Conservation (phyloP, 2,888 invertebrate species). For the Phortica magna region DNA sequence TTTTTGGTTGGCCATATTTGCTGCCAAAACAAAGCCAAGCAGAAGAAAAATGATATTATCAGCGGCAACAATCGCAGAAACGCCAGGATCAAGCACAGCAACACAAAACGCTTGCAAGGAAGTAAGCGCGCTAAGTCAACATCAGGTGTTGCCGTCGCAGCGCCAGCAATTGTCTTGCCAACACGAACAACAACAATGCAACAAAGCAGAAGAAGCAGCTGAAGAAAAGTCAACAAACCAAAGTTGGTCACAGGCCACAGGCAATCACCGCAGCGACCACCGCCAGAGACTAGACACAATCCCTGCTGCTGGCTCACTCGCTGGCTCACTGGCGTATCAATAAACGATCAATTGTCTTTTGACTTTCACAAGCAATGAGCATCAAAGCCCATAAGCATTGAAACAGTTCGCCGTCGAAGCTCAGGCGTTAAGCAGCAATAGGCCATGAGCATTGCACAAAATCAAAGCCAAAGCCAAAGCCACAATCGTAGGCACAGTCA, state of each 20-base stretch:
- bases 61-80: constrained; percentile 36
- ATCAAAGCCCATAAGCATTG: not conserved
- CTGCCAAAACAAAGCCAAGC: constrained; percentile 43
- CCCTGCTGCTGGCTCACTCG: constrained; percentile 12
- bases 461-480: not conserved
- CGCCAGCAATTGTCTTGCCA: constrained; percentile 61
- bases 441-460: not conserved
- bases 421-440: constrained; percentile 5
- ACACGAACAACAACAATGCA: constrained; percentile 23
- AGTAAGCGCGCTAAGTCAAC: constrained; percentile 60
- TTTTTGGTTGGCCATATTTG: constrained; percentile 61
- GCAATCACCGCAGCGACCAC: constrained; percentile 35
- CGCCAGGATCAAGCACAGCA: constrained; percentile 1
- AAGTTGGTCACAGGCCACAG: constrained; percentile 32
- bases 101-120: constrained; percentile 56
- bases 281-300: constrained; percentile 40
- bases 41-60: constrained; percentile 59
- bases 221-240: constrained; percentile 22
- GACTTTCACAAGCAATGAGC: constrained; percentile 20
- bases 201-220: constrained; percentile 22
- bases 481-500: not conserved
- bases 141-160: constrained; percentile 37
- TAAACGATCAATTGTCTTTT: constrained; percentile 9
- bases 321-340: too few species aligned
- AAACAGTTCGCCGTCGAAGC: not conserved